Percentiles rank a stretch among this genome's conserved stretches.
Conservation (phyloP, 2,888 invertebrate genomes). For the Sminthurinus aureus region DNA sequence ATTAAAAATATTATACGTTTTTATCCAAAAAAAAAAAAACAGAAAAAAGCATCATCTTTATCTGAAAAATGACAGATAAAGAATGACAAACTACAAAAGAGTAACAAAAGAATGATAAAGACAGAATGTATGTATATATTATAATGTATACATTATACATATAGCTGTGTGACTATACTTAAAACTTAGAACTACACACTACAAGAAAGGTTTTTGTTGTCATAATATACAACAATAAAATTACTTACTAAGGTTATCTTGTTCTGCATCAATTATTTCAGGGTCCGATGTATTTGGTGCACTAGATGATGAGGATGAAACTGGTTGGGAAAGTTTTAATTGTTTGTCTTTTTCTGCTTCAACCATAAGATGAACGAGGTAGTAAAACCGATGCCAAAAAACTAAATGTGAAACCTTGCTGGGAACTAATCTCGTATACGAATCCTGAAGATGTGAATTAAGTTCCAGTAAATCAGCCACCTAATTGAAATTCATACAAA, state of each 20-base stretch:
- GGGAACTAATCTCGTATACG: slow-evolving; percentile 58
- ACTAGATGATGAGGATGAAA: slow-evolving; percentile 29
- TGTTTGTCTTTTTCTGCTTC: slow-evolving; percentile 40
- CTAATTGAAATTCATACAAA: slow-evolving; percentile 19
- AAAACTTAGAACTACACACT: neutral
- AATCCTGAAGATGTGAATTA: slow-evolving; percentile 56
- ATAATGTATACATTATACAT: too few relatives aligned
- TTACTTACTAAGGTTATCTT: slow-evolving; percentile 32
- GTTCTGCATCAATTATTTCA: slow-evolving; percentile 14
- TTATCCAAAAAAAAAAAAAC: too few relatives aligned
- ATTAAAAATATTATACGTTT: too few relatives aligned
- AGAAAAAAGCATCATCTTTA: too few relatives aligned
- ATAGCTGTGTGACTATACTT: too few relatives aligned
- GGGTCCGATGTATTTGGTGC: neutral
- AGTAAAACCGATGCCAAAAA: slow-evolving; percentile 60
- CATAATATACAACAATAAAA: neutral
- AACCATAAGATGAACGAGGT: slow-evolving; percentile 25
- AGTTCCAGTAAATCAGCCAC: slow-evolving; percentile 50
- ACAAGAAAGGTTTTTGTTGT: neutral
- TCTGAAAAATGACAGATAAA: too few relatives aligned
- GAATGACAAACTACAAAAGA: too few relatives aligned
- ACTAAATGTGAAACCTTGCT: slow-evolving; percentile 57
- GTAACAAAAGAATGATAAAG: too few relatives aligned
- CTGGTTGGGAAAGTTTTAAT: neutral
- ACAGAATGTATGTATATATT: too few relatives aligned